Conservation (phyloP, 2,113 vertebrate genomes). For the Micromys minutus region DNA sequence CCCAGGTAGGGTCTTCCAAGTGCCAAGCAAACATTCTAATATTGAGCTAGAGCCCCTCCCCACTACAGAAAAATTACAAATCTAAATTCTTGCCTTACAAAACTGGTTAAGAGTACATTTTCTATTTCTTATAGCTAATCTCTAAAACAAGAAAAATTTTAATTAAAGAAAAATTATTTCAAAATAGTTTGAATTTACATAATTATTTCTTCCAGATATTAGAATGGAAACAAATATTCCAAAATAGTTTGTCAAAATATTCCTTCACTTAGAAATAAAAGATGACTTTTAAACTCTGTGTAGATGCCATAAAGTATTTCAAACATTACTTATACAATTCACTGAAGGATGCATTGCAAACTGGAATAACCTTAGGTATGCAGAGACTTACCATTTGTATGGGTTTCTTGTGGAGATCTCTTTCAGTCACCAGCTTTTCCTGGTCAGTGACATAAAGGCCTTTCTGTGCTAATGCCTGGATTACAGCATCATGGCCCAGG, state of each 20-base stretch:
- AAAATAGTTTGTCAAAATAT: constrained; percentile 17
- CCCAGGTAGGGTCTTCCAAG: not conserved
- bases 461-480: constrained; percentile 96
- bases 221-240: not conserved
- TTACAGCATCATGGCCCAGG: constrained; percentile 95
- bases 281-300: not conserved
- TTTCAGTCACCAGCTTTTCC: constrained; percentile 94
- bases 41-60: not conserved
- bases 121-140: not conserved
- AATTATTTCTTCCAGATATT: not conserved
- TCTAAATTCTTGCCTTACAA: not conserved
- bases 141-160: not conserved
- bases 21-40: not conserved
- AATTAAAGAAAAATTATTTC: constrained; percentile 19
- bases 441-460: constrained; percentile 98
- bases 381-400: constrained; percentile 94
- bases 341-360: not conserved
- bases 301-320: not conserved
- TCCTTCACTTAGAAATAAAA: constrained; percentile 25
- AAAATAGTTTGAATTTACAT: not conserved
- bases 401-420: constrained; percentile 95
- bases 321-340: not conserved
- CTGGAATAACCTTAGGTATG: not conserved
- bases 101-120: constrained; percentile 16
- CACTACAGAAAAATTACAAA: not conserved